A percentile compares a stretch with the other conserved stretches of the same genome.
Evolutionary conservation across 2,888 invertebrate species (phyloP).

Genomic region (Scaptodrosophila latifasciaeformis): DNA sequence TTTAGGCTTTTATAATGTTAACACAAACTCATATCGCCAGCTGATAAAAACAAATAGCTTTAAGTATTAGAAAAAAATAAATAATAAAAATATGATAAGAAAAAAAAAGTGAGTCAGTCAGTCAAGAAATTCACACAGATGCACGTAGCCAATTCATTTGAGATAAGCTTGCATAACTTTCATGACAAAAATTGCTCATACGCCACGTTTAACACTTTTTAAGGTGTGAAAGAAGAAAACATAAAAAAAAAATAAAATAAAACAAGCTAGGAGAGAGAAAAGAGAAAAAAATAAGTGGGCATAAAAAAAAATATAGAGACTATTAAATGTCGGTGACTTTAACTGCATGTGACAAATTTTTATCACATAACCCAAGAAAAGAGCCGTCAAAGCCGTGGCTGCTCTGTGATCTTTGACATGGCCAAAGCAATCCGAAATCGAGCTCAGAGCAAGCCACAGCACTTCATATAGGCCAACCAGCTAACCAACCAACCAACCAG

Average conservation of each 20-base stretch:
- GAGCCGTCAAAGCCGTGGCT: slow-evolving; percentile 29
- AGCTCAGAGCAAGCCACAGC: slow-evolving; percentile 19
- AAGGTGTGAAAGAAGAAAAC: slow-evolving; percentile 21
- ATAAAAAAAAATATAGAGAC: too few species aligned
- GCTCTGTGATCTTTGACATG: slow-evolving; percentile 51
- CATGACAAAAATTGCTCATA: slow-evolving; percentile 30
- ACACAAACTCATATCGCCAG: slow-evolving; percentile 37
- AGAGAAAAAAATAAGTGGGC: too few species aligned
- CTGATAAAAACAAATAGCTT: slow-evolving; percentile 41
- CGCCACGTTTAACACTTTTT: slow-evolving; percentile 23
- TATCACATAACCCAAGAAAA: slow-evolving; percentile 39
- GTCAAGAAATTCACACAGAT: too few species aligned
- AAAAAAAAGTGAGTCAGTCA: too few species aligned
- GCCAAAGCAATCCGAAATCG: slow-evolving; percentile 15
- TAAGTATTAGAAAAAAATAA: too few species aligned
- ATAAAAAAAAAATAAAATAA: slow-evolving; percentile 24
- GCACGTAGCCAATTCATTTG: too few species aligned
- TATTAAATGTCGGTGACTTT: slow-evolving; percentile 18
- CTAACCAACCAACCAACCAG: not conserved
- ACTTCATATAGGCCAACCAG: slow-evolving; percentile 8
- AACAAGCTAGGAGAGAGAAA: too few species aligned
- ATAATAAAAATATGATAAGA: too few species aligned
- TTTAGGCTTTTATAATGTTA: slow-evolving; percentile 50
- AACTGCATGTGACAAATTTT: slow-evolving; percentile 64
- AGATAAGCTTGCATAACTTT: slow-evolving; percentile 12